These are phyloP conservation scores for Pteruthius melanotis DNA, from an alignment of 2,113 vertebrate genomes.

Conservation along the genomic window DNA sequence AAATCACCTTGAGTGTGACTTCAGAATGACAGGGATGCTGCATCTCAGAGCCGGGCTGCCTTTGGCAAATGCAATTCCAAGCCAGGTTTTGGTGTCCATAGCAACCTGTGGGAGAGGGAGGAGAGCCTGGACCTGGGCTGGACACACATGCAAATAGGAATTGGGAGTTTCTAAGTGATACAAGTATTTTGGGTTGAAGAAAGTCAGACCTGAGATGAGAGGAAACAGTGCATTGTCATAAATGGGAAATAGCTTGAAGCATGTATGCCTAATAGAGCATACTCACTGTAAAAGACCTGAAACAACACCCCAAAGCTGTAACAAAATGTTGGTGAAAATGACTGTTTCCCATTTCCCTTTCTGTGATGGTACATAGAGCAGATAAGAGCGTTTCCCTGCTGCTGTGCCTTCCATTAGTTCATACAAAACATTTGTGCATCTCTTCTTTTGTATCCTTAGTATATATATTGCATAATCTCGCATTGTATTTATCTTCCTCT, in stretches of 20 bases:
- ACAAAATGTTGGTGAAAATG: neutral
- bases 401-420: neutral
- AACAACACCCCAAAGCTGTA: neutral
- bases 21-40: neutral
- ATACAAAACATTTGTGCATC: neutral
- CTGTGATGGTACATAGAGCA: neutral
- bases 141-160: neutral
- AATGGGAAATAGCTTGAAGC: neutral
- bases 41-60: neutral
- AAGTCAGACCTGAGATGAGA: neutral
- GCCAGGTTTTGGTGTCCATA: neutral
- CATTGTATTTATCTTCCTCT: neutral
- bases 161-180: neutral
- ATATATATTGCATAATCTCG: neutral
- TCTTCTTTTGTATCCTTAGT: neutral
- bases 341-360: neutral
- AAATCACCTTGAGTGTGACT: neutral
- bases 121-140: neutral
- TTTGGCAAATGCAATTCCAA: neutral
- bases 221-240: neutral
- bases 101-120: neutral
- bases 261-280: neutral
- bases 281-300: neutral
- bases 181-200: neutral
- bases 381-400: neutral